Base-by-base conservation (phyloP, 2,113 vertebrate genomes). In the Castor canadensis region DNA sequence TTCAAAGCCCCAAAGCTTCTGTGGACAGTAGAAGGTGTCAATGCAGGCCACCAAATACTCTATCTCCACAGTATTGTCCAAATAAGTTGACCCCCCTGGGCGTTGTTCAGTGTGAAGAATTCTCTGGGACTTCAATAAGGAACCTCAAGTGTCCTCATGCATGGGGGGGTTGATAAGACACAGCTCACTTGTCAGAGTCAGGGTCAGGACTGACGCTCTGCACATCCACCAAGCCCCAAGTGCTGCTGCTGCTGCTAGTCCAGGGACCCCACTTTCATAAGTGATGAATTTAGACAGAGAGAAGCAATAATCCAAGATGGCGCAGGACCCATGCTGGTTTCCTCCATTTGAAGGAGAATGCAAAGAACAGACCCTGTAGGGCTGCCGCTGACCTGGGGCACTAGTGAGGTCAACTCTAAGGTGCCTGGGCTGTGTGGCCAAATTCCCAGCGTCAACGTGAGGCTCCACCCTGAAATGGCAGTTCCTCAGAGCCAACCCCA, bases 211-310 rank as follows among this genome's bases (percentile, higher is more conserved):
- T 47, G 20, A n/a, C 28, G n/a, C 1, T 54, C 32, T 75, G 13
- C 54, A 3, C 3, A 6, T 64, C 88, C 35, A 43, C n/a, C 43
- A 54, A 24, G 22, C 30, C 47, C 47, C 1, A 2, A 22, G 75
- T 47, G 38, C 38, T 62, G 67, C 20, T 47, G 30, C 19, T 30
- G 35, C 8, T 11, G 56, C 32, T 43, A 20, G 10, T 9, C 22
- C 28, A 49, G 64, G 62, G 32, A 32, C 62, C 32, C 16, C 20
- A 28, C 10, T 15, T 38, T 73, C 62, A 89, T 43, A 72, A 71
- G 3, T 4, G 5, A 3, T 2, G 9, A 3, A 11, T 45, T 75
- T 72, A 47, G 17, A 3, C 5, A 12, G 5, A 54, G 43, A 56
- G 38, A 15, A 67, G 3, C 9, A 8, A 12, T 12, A 19, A 62